Conservation (phyloP, 2,797 vertebrate species). For the Morus bassanus region DNA sequence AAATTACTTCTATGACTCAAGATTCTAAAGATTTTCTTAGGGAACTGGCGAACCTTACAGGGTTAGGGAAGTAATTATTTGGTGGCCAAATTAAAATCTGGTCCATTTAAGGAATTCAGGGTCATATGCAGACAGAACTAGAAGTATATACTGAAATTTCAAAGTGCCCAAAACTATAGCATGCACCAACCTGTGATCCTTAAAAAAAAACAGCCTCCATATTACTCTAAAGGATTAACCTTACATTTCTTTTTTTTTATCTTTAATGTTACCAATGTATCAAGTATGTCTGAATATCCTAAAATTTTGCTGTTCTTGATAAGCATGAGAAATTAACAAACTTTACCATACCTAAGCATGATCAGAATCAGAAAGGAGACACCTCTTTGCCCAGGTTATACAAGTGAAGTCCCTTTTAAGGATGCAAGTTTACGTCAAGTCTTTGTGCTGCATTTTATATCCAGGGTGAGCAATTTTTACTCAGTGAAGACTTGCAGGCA, state of each 20-base stretch:
- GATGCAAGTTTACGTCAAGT: neutral
- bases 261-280: neutral
- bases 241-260: neutral
- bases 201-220: neutral
- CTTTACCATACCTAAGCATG: neutral
- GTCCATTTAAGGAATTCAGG: neutral
- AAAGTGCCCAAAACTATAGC: neutral
- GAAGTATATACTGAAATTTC: neutral
- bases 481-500: neutral
- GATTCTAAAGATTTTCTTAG: neutral
- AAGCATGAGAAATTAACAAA: neutral
- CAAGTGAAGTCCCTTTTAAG: neutral
- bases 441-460: neutral
- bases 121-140: neutral
- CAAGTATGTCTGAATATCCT: neutral
- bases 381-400: neutral
- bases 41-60: neutral
- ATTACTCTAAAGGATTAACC: neutral
- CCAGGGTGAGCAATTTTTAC: neutral
- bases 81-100: neutral
- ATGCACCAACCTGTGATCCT: neutral
- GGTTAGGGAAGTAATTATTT: neutral
- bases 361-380: neutral
- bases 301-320: neutral
- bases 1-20: neutral